Percentiles rank a stretch among this genome's conserved stretches.
Conservation (phyloP, 2,113 vertebrate species). For the Cricetomys ansorgei region DNA sequence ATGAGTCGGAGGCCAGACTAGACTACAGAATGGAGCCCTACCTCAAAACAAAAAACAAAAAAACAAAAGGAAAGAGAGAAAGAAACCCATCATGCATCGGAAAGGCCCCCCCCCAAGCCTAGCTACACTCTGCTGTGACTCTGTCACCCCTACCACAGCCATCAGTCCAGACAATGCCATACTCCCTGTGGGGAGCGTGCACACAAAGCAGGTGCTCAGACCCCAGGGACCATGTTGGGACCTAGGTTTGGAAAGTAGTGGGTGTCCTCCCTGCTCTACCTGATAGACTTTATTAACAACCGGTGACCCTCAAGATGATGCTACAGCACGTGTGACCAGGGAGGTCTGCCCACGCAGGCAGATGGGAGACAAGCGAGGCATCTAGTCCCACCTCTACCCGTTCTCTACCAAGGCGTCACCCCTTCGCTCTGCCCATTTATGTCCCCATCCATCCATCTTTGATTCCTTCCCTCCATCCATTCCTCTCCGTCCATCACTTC, state of each 20-base stretch:
- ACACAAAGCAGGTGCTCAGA: background rate
- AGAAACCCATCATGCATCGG: background rate
- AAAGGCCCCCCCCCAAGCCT: background rate
- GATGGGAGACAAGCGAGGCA: background rate
- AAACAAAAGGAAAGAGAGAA: background rate
- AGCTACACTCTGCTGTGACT: accelerated
- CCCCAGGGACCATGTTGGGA: background rate
- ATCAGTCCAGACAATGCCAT: background rate
- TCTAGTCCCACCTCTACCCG: background rate
- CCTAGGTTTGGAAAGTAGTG: background rate
- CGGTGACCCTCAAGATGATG: background rate
- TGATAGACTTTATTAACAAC: background rate
- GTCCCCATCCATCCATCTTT: background rate
- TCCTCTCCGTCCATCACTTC: background rate
- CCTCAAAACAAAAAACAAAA: background rate
- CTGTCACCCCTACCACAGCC: background rate
- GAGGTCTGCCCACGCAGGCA: background rate
- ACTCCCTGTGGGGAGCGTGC: background rate
- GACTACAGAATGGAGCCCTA: background rate
- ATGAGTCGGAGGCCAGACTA: background rate
- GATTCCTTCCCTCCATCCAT: background rate
- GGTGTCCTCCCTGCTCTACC: background rate
- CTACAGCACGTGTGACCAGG: background rate
- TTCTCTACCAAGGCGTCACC: too few relatives aligned
- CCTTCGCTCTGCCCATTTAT: background rate